phyloP scores from a whole-genome alignment of 2,113 vertebrate genomes.

The Chascanopsetta lugubris region DNA sequence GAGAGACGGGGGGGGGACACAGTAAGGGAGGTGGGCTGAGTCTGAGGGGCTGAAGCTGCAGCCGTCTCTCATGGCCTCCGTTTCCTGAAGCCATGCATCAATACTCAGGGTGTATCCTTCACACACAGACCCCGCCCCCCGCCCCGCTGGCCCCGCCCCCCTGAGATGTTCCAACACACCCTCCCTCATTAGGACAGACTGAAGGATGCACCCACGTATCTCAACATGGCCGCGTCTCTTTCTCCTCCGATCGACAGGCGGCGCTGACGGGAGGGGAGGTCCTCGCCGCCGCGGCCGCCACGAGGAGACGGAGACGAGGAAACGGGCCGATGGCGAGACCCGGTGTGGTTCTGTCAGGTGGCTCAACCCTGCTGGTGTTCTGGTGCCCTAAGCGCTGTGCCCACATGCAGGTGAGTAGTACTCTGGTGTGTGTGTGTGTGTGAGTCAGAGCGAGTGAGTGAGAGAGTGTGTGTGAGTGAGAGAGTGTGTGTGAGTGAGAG shows the following conservation, averaged over 20 bases:
- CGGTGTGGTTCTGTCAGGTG: conserved; percentile 48
- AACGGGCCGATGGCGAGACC: conserved; percentile 51
- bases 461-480: conserved; percentile 63
- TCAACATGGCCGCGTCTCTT: conserved; percentile 52
- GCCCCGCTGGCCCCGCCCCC: conserved; percentile 1
- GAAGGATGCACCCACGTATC: conserved; percentile 59
- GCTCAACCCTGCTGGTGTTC: conserved; percentile 73
- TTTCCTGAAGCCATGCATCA: conserved; percentile 55
- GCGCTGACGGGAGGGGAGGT: conserved; percentile 7
- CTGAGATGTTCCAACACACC: conserved; percentile 4
- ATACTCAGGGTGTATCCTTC: conserved; percentile 63
- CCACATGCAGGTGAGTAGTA: conserved; percentile 83
- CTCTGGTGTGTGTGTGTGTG: conserved; percentile 68
- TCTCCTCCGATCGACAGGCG: conserved; percentile 37
- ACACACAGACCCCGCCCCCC: conserved; percentile 19
- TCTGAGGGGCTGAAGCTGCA: conserved; percentile 59
- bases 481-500: conserved; percentile 64
- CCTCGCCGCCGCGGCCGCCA: conserved; percentile 22
- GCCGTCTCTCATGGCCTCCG: conserved; percentile 54
- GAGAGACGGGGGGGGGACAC: conserved; percentile 68
- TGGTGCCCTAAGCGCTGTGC: conserved; percentile 81
- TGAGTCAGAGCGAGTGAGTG: conserved; percentile 66
- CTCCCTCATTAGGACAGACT: not conserved
- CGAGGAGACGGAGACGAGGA: conserved; percentile 66
- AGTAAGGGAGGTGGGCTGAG: conserved; percentile 76